phyloP scores from a whole-genome alignment of 1,140 invertebrate species.

The Bombyx mori region DNA sequence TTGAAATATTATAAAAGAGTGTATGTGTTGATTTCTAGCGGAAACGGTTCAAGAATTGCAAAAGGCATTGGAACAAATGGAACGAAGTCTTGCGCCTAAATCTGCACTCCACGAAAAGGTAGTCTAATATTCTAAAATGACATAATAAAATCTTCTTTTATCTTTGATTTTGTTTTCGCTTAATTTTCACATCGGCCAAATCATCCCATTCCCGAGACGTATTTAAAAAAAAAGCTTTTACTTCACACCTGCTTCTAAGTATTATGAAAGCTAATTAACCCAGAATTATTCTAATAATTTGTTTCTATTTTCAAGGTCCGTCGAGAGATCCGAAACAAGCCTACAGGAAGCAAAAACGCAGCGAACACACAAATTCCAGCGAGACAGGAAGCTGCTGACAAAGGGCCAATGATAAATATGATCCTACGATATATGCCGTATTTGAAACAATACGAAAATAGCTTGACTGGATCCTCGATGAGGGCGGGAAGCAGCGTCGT shows the following conservation, averaged over 20 bases:
- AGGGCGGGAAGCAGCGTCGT: too few relatives aligned
- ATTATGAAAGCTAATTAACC: too few relatives aligned
- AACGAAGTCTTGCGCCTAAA: constrained; percentile 20
- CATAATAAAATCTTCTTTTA: not conserved
- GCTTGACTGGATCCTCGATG: constrained; percentile 15
- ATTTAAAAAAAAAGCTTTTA: too few relatives aligned
- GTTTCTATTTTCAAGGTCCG: too few relatives aligned
- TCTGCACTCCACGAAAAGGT: constrained; percentile 26
- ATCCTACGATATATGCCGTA: constrained; percentile 46
- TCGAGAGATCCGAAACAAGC: too few relatives aligned
- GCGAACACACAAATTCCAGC: constrained; percentile 1
- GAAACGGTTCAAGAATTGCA: constrained; percentile 39
- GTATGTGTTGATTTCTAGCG: constrained; percentile 23
- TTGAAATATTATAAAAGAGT: not conserved
- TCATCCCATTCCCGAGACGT: too few relatives aligned
- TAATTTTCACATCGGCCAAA: too few relatives aligned
- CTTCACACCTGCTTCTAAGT: too few relatives aligned
- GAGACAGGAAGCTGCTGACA: not conserved
- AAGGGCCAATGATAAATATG: constrained; percentile 37
- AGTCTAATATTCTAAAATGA: constrained; percentile 3
- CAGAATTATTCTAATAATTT: too few relatives aligned
- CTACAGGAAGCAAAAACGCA: not conserved
- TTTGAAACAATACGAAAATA: constrained; percentile 36
- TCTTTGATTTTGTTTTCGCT: too few relatives aligned
- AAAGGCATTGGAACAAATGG: constrained; percentile 37